Base-by-base conservation (phyloP, 2,113 vertebrate genomes). In the Phyllostomus discolor region DNA sequence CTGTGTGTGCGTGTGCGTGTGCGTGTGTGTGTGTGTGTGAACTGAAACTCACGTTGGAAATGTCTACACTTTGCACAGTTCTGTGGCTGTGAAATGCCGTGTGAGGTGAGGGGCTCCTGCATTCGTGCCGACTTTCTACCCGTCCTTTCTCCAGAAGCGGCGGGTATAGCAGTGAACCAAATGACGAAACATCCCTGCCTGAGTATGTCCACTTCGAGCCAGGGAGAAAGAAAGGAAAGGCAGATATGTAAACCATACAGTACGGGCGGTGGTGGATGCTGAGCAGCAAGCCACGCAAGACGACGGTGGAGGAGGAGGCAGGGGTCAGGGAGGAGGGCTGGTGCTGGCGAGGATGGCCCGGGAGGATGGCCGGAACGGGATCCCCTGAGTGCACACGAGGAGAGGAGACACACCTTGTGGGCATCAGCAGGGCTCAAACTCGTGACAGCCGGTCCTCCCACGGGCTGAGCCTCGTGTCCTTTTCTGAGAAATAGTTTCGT, bases 331-430 rank as follows among this genome's bases (percentile, higher is more conserved):
- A 33, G 15, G 66, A 73, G 9, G 5, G 14, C 41, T 48, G 4
- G 0, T 0, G 16, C 19, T 22, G n/a, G 28, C 14, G 4, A 7
- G 52, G 38, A 33, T 26, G 48, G 26, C n/a, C 70, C 24, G n/a
- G n/a, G 59, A 38, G 16, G n/a, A 8, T 19, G 10, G 5, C 14
- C 12, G 16, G 66, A 38, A 73, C 54, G 10, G 10, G 14, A 10
- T 2, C 38, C 17, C 0, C 2, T 31, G 22, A 43, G 67, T 24
- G 19, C 0, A 31, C 41, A 50, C 24, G 33, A 15, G 64, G 33
- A 16, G 35, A 86, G 54, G 38, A 59, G 33, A 31, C 35, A 50
- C 66, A 72, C 17, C 50, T 3, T 0, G 11, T 19, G 43, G 26
- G 0, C 31, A 16, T 35, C 52, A 24, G 12, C 0, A 52, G 76